Evolutionary conservation across 2,797 vertebrate genomes (phyloP), one percentile per base, ranked within the genome.

Genomic region (Ispidina lecontei): DNA sequence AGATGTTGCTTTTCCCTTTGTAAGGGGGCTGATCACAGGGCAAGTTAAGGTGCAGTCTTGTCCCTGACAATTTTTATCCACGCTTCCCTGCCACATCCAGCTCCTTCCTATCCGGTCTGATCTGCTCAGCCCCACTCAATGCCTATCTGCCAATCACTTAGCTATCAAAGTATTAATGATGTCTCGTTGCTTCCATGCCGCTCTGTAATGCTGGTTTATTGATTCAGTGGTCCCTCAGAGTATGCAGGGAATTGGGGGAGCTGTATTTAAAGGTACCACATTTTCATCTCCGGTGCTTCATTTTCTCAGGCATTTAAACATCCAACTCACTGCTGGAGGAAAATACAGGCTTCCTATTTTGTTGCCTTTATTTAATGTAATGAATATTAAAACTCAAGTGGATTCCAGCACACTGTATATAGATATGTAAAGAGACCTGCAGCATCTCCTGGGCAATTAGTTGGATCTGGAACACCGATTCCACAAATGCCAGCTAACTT

Each of bases 91-190:
- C 77, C 73, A 76, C 73, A 67, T 82, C 56, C 90, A 93, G 83
- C 81, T 96, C 78, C 78, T 76, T 91, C 77, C 87, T 74, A 77
- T 33, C 59, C 94, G 76, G 62, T 72, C 23, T 79, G 84, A 90
- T 93, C 52, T 91, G 94, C 78, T 94, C 71, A 94, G 91, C 60
- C 52, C 72, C 83, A 62, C 63, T 76, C 82, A 83, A 22, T 89
- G 93, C 95, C 97, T 97, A 89, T 96, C 91, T 96, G 84, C 92
- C 54, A 72, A 96, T 96, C 95, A 89, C 96, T 94, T 95, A 80
- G 72, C 93, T 95, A 81, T 93, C 92, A 97, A 93, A 5, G n/a
- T 81, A 89, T 96, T 95, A 88, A 96, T 95, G 94, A 80, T 80
- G 51, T 90, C 91, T 92, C 91, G 68, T 84, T 94, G 90, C 91